phyloP scores from a whole-genome alignment of 1,140 invertebrate species.

The Pseudoatta argentina region DNA sequence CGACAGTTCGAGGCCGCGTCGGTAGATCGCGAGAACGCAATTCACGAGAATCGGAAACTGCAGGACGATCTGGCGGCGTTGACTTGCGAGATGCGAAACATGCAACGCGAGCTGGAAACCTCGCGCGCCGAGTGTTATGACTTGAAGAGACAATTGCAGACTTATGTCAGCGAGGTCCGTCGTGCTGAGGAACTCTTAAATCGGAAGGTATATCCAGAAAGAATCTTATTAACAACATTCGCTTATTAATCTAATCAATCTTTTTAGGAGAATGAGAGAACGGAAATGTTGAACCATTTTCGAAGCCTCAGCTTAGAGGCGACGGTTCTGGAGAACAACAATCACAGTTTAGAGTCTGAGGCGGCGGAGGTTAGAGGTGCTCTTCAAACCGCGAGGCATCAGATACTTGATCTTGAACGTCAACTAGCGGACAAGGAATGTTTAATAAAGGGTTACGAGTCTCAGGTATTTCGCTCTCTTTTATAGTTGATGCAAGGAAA shows the following conservation, averaged over 20 bases:
- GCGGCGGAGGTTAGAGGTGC: constrained; percentile 88
- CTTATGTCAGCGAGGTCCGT: constrained; percentile 91
- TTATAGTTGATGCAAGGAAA: neutral
- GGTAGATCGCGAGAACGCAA: constrained; percentile 87
- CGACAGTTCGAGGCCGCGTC: constrained; percentile 86
- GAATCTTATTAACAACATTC: neutral
- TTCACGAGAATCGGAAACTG: constrained; percentile 88
- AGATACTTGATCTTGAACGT: constrained; percentile 86
- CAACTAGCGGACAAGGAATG: constrained; percentile 86
- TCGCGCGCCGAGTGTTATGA: constrained; percentile 89
- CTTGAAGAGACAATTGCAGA: constrained; percentile 90
- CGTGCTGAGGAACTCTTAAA: constrained; percentile 90
- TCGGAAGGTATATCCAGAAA: constrained; percentile 86
- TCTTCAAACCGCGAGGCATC: constrained; percentile 86
- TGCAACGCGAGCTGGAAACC: constrained; percentile 88
- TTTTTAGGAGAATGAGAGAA: constrained; percentile 89
- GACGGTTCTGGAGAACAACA: constrained; percentile 90
- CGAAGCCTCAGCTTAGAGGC: constrained; percentile 90
- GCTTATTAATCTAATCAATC: neutral
- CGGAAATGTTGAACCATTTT: constrained; percentile 91
- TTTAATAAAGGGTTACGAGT: constrained; percentile 87
- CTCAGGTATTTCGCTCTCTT: constrained; percentile 82
- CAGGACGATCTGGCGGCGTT: constrained; percentile 89
- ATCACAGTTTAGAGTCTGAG: constrained; percentile 91
- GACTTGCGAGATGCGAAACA: constrained; percentile 85